These are phyloP conservation scores for Mactromeris polynyma DNA, from an alignment of 2,888 invertebrate species.

Conservation along the genomic window DNA sequence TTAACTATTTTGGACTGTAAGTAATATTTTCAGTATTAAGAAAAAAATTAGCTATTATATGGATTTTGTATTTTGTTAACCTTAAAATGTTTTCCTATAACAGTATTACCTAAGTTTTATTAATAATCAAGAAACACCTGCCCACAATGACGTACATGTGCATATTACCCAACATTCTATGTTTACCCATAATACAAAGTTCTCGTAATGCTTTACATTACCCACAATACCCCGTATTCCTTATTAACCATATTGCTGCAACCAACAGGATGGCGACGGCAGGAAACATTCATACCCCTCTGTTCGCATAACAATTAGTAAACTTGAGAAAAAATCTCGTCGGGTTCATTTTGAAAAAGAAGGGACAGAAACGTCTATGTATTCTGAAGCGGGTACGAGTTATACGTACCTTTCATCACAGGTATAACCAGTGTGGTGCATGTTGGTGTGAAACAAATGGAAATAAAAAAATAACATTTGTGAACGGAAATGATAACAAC, in stretches of 20 bases:
- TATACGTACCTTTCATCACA: conserved; percentile 65
- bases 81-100: not conserved
- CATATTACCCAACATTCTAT: conserved; percentile 5
- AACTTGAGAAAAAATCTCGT: conserved; percentile 62
- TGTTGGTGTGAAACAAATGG: conserved; percentile 19
- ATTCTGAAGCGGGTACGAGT: conserved; percentile 60
- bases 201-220: conserved; percentile 15
- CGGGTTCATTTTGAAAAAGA: conserved; percentile 67
- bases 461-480: not conserved
- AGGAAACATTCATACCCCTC: conserved; percentile 57
- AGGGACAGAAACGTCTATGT: conserved; percentile 65
- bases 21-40: not conserved
- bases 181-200: not conserved
- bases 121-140: not conserved
- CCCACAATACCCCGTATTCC: conserved; percentile 10
- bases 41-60: not conserved
- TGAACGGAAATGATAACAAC: not conserved
- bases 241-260: not conserved
- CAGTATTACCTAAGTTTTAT: not conserved
- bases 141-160: not conserved
- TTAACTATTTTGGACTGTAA: not conserved
- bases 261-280: conserved; percentile 44
- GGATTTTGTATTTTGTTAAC: not conserved
- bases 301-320: conserved; percentile 69
- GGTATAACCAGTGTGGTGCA: conserved; percentile 56